These are phyloP conservation scores for Venturia canescens DNA, from an alignment of 1,140 invertebrate genomes.

Conservation along the genomic window DNA sequence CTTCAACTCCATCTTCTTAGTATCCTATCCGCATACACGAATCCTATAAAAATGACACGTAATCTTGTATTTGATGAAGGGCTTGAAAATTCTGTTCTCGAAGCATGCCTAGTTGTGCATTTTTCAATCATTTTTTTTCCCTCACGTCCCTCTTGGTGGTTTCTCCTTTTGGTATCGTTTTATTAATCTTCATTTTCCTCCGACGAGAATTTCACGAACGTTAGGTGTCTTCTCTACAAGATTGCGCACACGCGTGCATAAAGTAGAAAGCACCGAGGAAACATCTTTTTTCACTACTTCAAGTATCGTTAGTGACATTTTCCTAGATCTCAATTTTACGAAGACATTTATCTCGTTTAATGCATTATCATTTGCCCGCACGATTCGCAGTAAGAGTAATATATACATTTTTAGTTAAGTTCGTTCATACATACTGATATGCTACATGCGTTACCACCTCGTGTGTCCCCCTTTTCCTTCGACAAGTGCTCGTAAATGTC, in stretches of 20 bases:
- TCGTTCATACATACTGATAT: background rate
- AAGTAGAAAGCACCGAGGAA: too few species aligned
- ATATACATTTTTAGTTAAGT: background rate
- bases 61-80: background rate
- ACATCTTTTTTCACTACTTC: too few species aligned
- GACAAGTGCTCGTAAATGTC: conserved; percentile 32
- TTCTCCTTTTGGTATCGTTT: too few species aligned
- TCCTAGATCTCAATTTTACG: background rate
- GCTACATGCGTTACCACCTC: conserved; percentile 19
- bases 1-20: background rate
- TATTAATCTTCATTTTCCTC: too few species aligned
- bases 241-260: too few species aligned
- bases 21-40: conserved; percentile 7
- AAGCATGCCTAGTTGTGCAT: too few species aligned
- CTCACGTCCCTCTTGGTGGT: too few species aligned
- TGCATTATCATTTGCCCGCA: background rate
- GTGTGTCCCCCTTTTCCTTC: conserved; percentile 33
- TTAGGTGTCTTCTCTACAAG: too few species aligned
- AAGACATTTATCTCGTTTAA: background rate
- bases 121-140: too few species aligned
- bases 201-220: too few species aligned
- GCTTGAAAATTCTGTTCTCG: too few species aligned
- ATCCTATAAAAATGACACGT: background rate
- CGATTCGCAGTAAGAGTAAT: background rate
- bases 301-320: too few species aligned